Evolutionary conservation across 2,113 vertebrate species (phyloP).

Genomic region (Dendropsophus ebraccatus): DNA sequence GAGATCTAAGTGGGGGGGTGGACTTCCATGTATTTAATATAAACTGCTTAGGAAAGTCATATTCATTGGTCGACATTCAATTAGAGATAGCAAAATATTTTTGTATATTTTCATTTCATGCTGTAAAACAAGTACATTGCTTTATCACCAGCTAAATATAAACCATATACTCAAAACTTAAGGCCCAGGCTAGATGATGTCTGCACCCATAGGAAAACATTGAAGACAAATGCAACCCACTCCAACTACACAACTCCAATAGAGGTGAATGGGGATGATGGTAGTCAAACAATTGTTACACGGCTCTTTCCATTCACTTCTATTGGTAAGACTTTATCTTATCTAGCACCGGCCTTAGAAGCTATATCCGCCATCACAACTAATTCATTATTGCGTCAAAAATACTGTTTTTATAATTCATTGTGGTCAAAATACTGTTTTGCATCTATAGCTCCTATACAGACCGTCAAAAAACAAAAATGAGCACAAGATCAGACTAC

Average conservation of each 20-base stretch:
- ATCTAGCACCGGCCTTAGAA: neutral
- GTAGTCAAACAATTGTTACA: neutral
- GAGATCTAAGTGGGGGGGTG: neutral
- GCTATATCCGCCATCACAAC: neutral
- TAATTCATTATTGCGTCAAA: neutral
- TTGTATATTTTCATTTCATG: constrained; percentile 5
- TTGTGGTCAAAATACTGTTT: neutral
- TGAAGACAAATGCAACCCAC: neutral
- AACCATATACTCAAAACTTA: neutral
- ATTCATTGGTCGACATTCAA: constrained; percentile 22
- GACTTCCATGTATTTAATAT: neutral
- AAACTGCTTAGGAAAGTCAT: neutral
- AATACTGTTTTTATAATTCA: neutral
- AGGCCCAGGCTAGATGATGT: neutral
- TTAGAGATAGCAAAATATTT: neutral
- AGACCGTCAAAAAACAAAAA: too few relatives aligned
- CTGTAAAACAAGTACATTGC: neutral
- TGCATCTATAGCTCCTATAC: neutral
- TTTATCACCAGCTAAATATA: neutral
- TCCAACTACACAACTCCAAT: neutral
- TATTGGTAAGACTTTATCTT: neutral
- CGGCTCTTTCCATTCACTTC: neutral
- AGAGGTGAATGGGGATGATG: neutral
- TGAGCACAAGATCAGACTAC: neutral
- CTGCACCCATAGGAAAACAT: neutral